phyloP scores from a whole-genome alignment of 2,797 vertebrate genomes.

The Cryptoblepharus egeriae region DNA sequence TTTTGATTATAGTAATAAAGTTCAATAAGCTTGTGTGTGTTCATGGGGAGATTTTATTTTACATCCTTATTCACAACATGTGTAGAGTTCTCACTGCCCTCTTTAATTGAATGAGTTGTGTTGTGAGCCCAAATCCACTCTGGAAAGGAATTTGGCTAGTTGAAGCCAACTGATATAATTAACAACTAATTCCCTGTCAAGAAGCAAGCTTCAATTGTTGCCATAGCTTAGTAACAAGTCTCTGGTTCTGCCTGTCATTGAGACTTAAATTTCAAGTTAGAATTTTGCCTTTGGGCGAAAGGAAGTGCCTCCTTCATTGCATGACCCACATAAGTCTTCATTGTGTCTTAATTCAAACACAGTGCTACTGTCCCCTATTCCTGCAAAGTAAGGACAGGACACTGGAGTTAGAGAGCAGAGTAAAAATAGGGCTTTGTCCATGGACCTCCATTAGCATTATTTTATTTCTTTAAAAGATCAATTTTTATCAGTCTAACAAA shows the following conservation, averaged over 20 bases:
- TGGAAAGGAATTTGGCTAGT: background rate
- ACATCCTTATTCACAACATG: background rate
- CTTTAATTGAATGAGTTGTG: slow-evolving; percentile 6
- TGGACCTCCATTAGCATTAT: background rate
- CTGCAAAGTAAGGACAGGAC: background rate
- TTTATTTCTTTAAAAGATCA: background rate
- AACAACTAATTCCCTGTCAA: background rate
- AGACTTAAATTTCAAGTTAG: slow-evolving; percentile 7
- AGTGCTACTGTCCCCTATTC: background rate
- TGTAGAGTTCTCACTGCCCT: background rate
- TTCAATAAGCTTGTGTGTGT: background rate
- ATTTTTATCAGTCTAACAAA: background rate
- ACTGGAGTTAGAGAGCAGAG: background rate
- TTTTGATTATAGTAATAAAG: background rate
- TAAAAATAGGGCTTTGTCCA: too few species aligned
- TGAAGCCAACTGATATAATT: slow-evolving; percentile 10
- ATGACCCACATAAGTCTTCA: background rate
- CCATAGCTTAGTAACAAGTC: background rate
- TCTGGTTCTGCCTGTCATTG: background rate
- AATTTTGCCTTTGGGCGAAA: slow-evolving; percentile 21
- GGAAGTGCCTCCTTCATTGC: background rate
- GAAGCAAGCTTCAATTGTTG: background rate
- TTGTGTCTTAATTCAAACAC: background rate
- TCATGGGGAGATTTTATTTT: background rate
- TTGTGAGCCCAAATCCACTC: background rate